Base-by-base conservation (phyloP, 2,888 invertebrate genomes). In the Torymus texanus region DNA sequence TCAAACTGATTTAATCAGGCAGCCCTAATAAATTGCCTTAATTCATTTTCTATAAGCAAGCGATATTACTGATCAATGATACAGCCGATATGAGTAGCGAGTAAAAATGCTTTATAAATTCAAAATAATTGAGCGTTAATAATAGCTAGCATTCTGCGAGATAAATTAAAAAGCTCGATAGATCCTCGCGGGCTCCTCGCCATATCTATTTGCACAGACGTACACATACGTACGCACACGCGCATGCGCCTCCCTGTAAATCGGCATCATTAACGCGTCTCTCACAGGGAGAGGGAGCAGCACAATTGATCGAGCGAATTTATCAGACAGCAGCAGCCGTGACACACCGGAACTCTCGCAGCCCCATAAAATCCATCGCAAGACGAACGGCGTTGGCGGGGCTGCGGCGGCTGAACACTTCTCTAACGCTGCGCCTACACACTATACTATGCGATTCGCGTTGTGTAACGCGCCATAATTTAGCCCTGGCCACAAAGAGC, bases 291-390 rank as follows among this genome's bases (percentile, higher is more conserved):
- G 5, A 75, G 29, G 3, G 41, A 41, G 41, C 41, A 41, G 41
- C 41, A 41, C 51, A 75, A 75, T 75, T 75, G 61, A 68, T 68
- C n/a, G 61, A n/a, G 55, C 61, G n/a, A 51, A 61, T 68, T 29
- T 16, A 61, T 68, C 75, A 24, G 11, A 0, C 53, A 11, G 12
- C 24, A 11, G 59, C 18, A 68, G 24, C 55, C 67, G 29, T 13
- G 56, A 13, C 56, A 55, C 56, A 68, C 41, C 41, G 41, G 41
- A 41, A 41, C 41, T 41, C 41, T 5, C 41, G 41, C 41, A 41
- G 41, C 41, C 41, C 41, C 41, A 41, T 41, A 41, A 41, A 41
- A 41, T 41, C 41, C 41, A 41, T 41, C 41, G 41, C 41, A 41
- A 41, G 41, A 8, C 41, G 41, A 41, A 41, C 41, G 41, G 41